A percentile compares a stretch with the other conserved stretches of the same genome.
These are phyloP conservation scores for Drosophila burlai DNA, from an alignment of 1,140 invertebrate genomes.

Conservation along the genomic window DNA sequence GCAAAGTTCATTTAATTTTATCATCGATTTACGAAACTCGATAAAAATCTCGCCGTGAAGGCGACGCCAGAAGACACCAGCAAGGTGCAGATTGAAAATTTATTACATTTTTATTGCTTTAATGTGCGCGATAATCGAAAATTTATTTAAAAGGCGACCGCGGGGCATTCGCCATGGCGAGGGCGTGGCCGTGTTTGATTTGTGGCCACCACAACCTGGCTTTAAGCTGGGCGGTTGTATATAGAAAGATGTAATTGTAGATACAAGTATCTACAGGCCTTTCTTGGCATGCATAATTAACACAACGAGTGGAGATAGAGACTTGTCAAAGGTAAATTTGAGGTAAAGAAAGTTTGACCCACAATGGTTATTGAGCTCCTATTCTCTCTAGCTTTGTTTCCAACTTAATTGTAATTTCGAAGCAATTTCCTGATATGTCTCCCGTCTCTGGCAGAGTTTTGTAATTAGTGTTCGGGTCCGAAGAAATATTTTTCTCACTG, in stretches of 20 bases:
- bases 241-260: constrained; percentile 12
- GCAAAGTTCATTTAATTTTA: constrained; percentile 76
- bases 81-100: constrained; percentile 79
- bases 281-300: constrained; percentile 65
- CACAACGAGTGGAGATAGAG: background rate
- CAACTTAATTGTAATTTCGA: constrained; percentile 49
- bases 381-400: background rate
- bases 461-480: constrained; percentile 16
- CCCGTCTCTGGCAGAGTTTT: constrained; percentile 18
- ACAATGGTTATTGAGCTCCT: constrained; percentile 40
- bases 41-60: constrained; percentile 65
- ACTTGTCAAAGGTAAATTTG: background rate
- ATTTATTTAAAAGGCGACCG: constrained; percentile 73
- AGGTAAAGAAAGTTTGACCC: constrained; percentile 10
- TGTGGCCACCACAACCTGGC: constrained; percentile 49
- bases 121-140: constrained; percentile 83
- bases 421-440: constrained; percentile 33
- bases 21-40: constrained; percentile 78
- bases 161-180: constrained; percentile 6
- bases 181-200: constrained; percentile 60
- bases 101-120: constrained; percentile 84
- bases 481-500: constrained; percentile 8
- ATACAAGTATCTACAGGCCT: constrained; percentile 46
- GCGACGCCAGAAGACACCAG: background rate
- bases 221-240: constrained; percentile 7